Conservation (phyloP, 2,888 invertebrate species). For the Melanotus villosus region DNA sequence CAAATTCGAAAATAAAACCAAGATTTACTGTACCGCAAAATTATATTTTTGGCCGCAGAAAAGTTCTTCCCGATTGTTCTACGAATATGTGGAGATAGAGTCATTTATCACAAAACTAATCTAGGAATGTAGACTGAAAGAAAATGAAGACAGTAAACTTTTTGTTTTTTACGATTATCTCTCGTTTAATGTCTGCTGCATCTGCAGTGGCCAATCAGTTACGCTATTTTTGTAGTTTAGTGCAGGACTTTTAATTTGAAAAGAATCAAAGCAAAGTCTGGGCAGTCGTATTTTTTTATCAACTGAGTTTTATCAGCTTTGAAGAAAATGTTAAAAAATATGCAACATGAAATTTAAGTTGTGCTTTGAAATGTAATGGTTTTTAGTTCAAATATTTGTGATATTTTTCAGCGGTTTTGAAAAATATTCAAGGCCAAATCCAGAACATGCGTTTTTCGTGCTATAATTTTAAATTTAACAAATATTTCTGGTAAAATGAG, state of each 20-base stretch:
- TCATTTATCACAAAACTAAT: slow-evolving; percentile 39
- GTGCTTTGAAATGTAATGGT: too few relatives aligned
- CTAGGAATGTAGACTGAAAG: slow-evolving; percentile 35
- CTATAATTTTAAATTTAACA: too few relatives aligned
- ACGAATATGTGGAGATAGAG: slow-evolving; percentile 27
- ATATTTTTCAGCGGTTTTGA: too few relatives aligned
- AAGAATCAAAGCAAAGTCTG: too few relatives aligned
- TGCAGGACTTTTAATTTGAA: not conserved
- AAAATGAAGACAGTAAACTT: slow-evolving; percentile 27
- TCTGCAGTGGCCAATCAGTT: slow-evolving; percentile 15
- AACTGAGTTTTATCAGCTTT: slow-evolving; percentile 22
- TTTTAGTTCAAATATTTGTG: too few relatives aligned
- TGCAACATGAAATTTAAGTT: too few relatives aligned
- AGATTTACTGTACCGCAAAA: slow-evolving; percentile 15
- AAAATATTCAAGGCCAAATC: too few relatives aligned
- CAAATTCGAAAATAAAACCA: slow-evolving; percentile 17
- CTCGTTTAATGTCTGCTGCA: slow-evolving; percentile 17
- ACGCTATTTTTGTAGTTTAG: slow-evolving; percentile 3
- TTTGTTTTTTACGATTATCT: slow-evolving; percentile 12
- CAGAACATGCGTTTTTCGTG: too few relatives aligned
- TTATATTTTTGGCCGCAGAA: slow-evolving; percentile 28
- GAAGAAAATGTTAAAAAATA: too few relatives aligned
- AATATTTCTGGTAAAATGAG: too few relatives aligned
- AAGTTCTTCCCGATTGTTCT: slow-evolving; percentile 16
- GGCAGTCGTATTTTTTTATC: too few relatives aligned